These are phyloP conservation scores for Volucella bombylans DNA, from an alignment of 2,888 invertebrate species.

Conservation along the genomic window DNA sequence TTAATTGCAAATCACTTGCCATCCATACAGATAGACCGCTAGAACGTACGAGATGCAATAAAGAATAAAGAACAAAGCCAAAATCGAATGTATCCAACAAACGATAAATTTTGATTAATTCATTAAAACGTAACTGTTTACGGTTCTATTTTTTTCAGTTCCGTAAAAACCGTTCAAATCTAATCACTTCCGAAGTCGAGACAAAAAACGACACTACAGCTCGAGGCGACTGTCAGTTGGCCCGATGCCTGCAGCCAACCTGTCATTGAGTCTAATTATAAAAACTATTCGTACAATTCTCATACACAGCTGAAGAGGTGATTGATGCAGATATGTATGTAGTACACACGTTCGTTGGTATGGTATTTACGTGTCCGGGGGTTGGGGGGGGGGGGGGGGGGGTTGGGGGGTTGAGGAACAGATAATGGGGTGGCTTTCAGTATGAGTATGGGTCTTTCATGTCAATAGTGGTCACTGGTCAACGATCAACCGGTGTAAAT, in stretches of 20 bases:
- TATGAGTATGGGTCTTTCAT: background rate
- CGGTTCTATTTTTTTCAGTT: slow-evolving; percentile 58
- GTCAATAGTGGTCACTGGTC: slow-evolving; percentile 2
- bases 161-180: slow-evolving; percentile 35
- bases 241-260: slow-evolving; percentile 55
- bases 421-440: background rate
- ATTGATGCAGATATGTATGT: slow-evolving; percentile 10
- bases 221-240: slow-evolving; percentile 66
- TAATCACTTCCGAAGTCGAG: slow-evolving; percentile 67
- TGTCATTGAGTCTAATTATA: slow-evolving; percentile 71
- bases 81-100: background rate
- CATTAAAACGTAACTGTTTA: slow-evolving; percentile 50
- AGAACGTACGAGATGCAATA: slow-evolving; percentile 38
- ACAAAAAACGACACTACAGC: slow-evolving; percentile 52
- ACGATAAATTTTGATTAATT: slow-evolving; percentile 40
- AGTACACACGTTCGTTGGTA: background rate
- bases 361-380: background rate
- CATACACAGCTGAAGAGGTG: slow-evolving; percentile 34
- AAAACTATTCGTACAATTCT: slow-evolving; percentile 27
- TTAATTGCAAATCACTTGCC: slow-evolving; percentile 57
- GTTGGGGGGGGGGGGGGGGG: no score
- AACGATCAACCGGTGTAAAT: slow-evolving; percentile 12
- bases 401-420: no score
- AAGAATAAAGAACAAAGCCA: slow-evolving; percentile 10
- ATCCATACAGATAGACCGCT: slow-evolving; percentile 16